Percentiles rank a stretch among this genome's conserved stretches.
phyloP scores from a whole-genome alignment of 2,113 vertebrate species.

The cat (Felis catus) region F.catus_Fca126_mat1.0 CM031413.1:77071501-77072000 shows the following conservation, averaged over 20 bases:
- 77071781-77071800: background rate
- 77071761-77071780: background rate
- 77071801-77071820: background rate
- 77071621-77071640: conserved; percentile 97
- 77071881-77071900: background rate
- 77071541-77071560: background rate
- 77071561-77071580: conserved; percentile 76
- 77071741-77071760: conserved; percentile 86
- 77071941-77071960: background rate
- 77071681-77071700: conserved; percentile 91
- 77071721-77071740: conserved; percentile 92
- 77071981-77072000: background rate
- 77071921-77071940: background rate
- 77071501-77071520: background rate
- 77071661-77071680: conserved; percentile 92
- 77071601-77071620: conserved; percentile 93
- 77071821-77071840: background rate
- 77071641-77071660: conserved; percentile 93
- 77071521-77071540: background rate
- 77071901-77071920: background rate
- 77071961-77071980: background rate
- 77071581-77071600: conserved; percentile 94
- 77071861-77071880: background rate
- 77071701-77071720: conserved; percentile 88
- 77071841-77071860: background rate